phyloP scores from a whole-genome alignment of 2,113 vertebrate species.

The Dromiciops gliroides region DNA sequence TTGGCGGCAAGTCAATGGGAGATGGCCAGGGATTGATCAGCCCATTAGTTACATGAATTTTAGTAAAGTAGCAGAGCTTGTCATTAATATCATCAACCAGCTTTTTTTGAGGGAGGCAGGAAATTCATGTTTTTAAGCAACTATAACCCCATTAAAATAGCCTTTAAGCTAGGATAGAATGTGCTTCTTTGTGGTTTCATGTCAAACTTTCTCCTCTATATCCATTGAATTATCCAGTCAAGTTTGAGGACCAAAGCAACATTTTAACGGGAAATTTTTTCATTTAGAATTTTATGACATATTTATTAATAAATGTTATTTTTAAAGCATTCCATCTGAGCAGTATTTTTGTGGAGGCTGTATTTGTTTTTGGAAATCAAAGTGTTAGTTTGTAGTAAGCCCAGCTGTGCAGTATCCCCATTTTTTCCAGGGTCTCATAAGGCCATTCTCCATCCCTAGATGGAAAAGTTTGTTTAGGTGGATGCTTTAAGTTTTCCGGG shows the following conservation, averaged over 20 bases:
- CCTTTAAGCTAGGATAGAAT: constrained; percentile 83
- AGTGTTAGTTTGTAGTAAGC: constrained; percentile 84
- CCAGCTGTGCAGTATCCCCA: constrained; percentile 78
- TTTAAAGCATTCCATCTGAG: constrained; percentile 90
- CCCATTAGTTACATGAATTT: constrained; percentile 69
- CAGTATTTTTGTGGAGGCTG: constrained; percentile 87
- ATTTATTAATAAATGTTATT: constrained; percentile 92
- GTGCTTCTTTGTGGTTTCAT: constrained; percentile 83
- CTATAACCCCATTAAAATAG: constrained; percentile 80
- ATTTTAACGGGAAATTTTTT: constrained; percentile 90
- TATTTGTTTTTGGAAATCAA: constrained; percentile 80
- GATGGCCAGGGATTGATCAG: constrained; percentile 58
- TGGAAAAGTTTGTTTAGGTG: constrained; percentile 81
- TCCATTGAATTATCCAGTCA: constrained; percentile 83
- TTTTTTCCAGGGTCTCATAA: constrained; percentile 81
- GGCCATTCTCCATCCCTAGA: constrained; percentile 77
- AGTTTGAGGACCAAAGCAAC: constrained; percentile 89
- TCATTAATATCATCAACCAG: constrained; percentile 81
- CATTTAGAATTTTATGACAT: constrained; percentile 91
- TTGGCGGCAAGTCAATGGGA: constrained; percentile 73
- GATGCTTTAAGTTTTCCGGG: constrained; percentile 80
- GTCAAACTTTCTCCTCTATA: constrained; percentile 78
- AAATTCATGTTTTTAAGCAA: constrained; percentile 83
- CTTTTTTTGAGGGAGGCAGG: constrained; percentile 73
- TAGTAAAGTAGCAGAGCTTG: constrained; percentile 76